A percentile compares a stretch with the other conserved stretches of the same genome.
Conservation (phyloP, 2,888 invertebrate species). For the Erpobdella octoculata region DNA sequence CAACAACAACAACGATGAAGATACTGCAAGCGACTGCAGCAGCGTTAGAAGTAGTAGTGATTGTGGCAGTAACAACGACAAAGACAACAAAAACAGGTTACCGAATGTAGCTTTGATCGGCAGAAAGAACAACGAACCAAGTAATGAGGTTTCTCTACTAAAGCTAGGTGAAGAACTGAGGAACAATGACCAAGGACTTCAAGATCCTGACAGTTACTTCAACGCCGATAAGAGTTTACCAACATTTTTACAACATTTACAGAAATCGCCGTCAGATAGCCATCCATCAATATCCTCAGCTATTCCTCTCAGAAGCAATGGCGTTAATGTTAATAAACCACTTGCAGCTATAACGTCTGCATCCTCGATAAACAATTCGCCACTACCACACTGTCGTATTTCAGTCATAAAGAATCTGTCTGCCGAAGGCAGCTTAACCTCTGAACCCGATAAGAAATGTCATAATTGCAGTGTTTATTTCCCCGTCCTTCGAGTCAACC, state of each 20-base stretch:
- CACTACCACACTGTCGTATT: background rate
- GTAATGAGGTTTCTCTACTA: background rate
- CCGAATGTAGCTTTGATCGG: background rate
- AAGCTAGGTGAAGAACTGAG: background rate
- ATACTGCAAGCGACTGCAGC: background rate
- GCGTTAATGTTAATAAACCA: too few species aligned
- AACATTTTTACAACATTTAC: too few species aligned
- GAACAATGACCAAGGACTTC: too few species aligned
- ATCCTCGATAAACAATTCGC: background rate
- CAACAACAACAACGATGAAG: too few species aligned
- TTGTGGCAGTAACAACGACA: background rate
- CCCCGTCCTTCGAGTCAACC: too few species aligned
- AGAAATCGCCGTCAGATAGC: background rate
- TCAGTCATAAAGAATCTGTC: background rate
- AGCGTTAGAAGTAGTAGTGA: background rate
- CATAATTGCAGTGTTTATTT: too few species aligned
- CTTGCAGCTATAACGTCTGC: background rate
- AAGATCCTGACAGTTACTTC: too few species aligned
- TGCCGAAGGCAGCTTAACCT: too few species aligned
- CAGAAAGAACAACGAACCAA: background rate
- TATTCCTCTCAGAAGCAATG: background rate
- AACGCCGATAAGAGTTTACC: too few species aligned
- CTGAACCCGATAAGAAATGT: too few species aligned
- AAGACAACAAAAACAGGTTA: background rate
- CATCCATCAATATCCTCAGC: background rate